Evolutionary conservation across 2,888 invertebrate species (phyloP), one percentile per base, ranked within the genome.

Genomic region (Hartigia nigra): DNA sequence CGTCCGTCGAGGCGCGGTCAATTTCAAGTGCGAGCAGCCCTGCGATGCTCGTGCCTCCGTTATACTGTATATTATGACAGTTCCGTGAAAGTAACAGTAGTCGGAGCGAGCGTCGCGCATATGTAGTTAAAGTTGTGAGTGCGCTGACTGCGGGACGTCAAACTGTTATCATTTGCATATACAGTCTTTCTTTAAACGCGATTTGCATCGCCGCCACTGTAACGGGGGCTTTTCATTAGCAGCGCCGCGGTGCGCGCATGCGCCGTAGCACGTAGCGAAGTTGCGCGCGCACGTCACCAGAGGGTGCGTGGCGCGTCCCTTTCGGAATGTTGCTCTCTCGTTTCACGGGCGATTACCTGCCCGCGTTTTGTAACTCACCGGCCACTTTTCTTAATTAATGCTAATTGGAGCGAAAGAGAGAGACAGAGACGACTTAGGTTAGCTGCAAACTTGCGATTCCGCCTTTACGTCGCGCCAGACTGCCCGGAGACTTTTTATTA

Each of bases 1-100:
- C 55, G 55, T 23, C 55, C 23, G 23, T 23, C 55, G 23, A 23
- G 55, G 23, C 55, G 23, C 55, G 55, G 55, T 55, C 55, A 55
- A 55, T 55, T 23, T 55, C 23, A 23, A 55, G 14, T 55, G 55
- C 55, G 9, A 55, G 23, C 1, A 23, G 14, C 55, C 23, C 23
- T 14, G 55, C 55, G 1, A 55, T 23, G 3, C 39, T 39, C 55
- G 5, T 23, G 55, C 23, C 55, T 36, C 78, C 75, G 78, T 78
- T 78, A 75, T 37, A 77, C 36, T 37, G 77, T 37, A 31, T 3
- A n/a, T 76, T 78, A 78, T 74, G 79, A 80, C 79, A 75, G 76
- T 78, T 76, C 78, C 69, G 79, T 70, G 79, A 78, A 78, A 80
- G 79, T 80, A 80, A 78, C 79, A 80, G 78, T 80, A 76, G 70